Evolutionary conservation across 2,797 vertebrate species (phyloP), one percentile per base, ranked within the genome.

Genomic region (Micrastur ruficollis): DNA sequence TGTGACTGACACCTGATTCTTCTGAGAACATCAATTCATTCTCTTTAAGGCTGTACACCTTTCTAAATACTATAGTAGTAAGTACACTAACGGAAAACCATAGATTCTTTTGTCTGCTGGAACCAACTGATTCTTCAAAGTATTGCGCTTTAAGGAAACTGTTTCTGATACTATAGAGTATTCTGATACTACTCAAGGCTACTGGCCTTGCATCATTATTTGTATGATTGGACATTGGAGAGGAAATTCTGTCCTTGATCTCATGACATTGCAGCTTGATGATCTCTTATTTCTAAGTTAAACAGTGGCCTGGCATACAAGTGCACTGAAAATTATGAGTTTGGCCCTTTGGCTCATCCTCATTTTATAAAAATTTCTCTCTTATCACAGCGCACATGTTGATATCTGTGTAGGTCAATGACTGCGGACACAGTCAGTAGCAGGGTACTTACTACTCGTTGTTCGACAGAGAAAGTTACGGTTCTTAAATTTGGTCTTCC

Each of bases 371-470:
- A 61, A 36, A 36, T 15, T 23, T 27, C 14, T n/a, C 20, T 71
- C 34, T 34, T 47, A 32, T 6, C 27, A 44, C 42, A 46, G 12
- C 1, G 0, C 11, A 9, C 4, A 1, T 20, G 27, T 8, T 1
- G 5, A 11, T 79, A 31, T 7, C 32, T 31, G 8, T 36, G 55
- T 32, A 25, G 49, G 42, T 36, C 29, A 55, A 5, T 42, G 53
- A 21, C 31, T 29, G 46, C 52, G n/a, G n/a, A 25, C 32, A n/a
- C 26, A 47, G 40, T 25, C 42, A 68, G 36, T 8, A 52, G 56
- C 18, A 71, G 50, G 36, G 40, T 44, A 44, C 42, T 44, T 19
- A 22, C 17, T 58, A 18, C 23, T 81, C n/a, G 27, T 13, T 81
- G 63, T 20, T 44, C 76, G 42, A 22, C 53, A 47, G 50, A 21